Evolutionary conservation across 2,113 vertebrate species (phyloP).

Genomic region (Galeopterus variegatus): DNA sequence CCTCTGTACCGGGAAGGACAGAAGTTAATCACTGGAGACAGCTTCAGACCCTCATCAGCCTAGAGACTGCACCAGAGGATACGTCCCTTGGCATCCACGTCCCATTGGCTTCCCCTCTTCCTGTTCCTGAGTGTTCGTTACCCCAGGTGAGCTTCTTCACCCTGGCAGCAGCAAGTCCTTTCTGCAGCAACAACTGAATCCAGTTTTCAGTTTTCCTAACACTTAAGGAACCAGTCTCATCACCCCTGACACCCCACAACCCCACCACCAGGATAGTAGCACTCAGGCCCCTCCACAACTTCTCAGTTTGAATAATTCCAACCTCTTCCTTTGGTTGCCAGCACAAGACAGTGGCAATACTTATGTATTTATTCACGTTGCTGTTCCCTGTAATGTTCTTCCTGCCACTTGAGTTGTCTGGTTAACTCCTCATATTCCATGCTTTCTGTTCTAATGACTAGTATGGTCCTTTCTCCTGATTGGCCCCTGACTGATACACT

Average conservation of each 20-base stretch:
- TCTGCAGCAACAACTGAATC: not conserved
- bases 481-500: not conserved
- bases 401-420: not conserved
- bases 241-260: not conserved
- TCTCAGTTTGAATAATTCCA: not conserved
- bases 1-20: not conserved
- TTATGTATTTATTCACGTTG: not conserved
- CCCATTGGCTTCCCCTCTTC: not conserved
- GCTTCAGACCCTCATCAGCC: not conserved
- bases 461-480: not conserved
- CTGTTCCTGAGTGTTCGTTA: not conserved
- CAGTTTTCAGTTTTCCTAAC: not conserved
- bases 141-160: not conserved
- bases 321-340: not conserved
- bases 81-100: constrained; percentile 69
- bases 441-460: not conserved
- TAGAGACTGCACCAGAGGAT: constrained; percentile 31
- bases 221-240: not conserved
- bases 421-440: not conserved
- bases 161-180: not conserved
- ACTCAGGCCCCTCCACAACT: not conserved
- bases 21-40: not conserved
- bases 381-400: not conserved
- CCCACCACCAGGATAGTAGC: fast-evolving
- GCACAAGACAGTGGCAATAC: not conserved